phyloP scores from a whole-genome alignment of 1,140 invertebrate species.

The Diorhabda sublineata region DNA sequence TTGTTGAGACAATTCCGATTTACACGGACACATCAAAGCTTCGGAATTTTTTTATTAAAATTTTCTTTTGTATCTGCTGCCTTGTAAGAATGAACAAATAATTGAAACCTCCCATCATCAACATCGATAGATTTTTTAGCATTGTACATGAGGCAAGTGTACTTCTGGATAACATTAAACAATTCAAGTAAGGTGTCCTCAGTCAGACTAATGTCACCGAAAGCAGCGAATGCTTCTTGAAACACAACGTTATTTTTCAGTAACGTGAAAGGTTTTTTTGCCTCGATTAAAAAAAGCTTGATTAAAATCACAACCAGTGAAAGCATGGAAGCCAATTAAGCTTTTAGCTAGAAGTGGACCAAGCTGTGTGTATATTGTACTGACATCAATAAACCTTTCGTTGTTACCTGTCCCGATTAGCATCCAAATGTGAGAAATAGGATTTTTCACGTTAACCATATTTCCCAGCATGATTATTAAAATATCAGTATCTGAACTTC shows the following conservation, averaged over 20 bases:
- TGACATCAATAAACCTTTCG: constrained; percentile 22
- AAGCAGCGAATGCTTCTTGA: too few species aligned
- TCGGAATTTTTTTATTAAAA: too few species aligned
- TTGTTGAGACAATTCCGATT: too few species aligned
- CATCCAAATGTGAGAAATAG: constrained; percentile 29
- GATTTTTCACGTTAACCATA: constrained; percentile 3
- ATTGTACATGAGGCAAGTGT: constrained; percentile 23
- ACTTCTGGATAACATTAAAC: constrained; percentile 20
- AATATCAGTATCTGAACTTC: too few species aligned
- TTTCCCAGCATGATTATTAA: too few species aligned
- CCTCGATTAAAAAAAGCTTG: constrained; percentile 24
- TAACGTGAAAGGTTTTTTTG: background rate
- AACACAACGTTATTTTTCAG: too few species aligned
- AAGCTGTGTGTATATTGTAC: constrained; percentile 19
- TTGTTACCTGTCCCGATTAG: constrained; percentile 8
- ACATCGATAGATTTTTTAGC: constrained; percentile 29
- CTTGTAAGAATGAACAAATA: constrained; percentile 12
- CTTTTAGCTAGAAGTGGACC: constrained; percentile 8
- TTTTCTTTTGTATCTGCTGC: too few species aligned
- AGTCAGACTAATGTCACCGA: constrained; percentile 7
- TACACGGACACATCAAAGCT: too few species aligned
- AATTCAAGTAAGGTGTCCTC: constrained; percentile 7
- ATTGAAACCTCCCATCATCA: constrained; percentile 32
- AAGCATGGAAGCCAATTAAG: too few species aligned
- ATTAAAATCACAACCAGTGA: constrained; percentile 29